A percentile compares a stretch with the other conserved stretches of the same genome.
phyloP scores from a whole-genome alignment of 2,888 invertebrate species.

The Campaea margaritaria region DNA sequence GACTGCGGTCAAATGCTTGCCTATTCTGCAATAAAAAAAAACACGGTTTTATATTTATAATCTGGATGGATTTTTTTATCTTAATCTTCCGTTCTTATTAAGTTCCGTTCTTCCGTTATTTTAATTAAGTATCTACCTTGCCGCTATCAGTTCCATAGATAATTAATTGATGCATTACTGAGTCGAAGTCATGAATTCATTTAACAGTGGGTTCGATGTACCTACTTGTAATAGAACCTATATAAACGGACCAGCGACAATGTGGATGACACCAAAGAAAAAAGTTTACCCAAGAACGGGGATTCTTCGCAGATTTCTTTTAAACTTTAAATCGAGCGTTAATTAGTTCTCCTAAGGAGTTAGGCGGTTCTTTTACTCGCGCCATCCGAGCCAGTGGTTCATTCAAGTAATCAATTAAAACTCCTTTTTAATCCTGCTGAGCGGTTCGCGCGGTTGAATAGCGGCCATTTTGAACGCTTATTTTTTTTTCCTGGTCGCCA shows the following conservation, averaged over 20 bases:
- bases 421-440: slow-evolving; percentile 55
- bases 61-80: too few species aligned
- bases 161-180: too few species aligned
- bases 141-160: too few species aligned
- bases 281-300: slow-evolving; percentile 26
- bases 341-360: slow-evolving; percentile 60
- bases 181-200: too few species aligned
- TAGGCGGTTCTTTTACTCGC: slow-evolving; percentile 46
- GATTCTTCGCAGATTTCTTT: slow-evolving; percentile 60
- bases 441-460: slow-evolving; percentile 37
- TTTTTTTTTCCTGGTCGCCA: slow-evolving; percentile 24
- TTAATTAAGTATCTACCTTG: too few species aligned
- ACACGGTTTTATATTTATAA: too few species aligned
- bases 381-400: slow-evolving; percentile 46
- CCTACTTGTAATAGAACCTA: too few species aligned
- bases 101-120: too few species aligned
- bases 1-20: too few species aligned
- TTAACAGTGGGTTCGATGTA: too few species aligned
- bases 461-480: slow-evolving; percentile 43
- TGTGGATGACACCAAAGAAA: slow-evolving; percentile 32
- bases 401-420: slow-evolving; percentile 62
- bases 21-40: too few species aligned
- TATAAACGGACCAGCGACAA: slow-evolving; percentile 12
- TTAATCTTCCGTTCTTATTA: too few species aligned
- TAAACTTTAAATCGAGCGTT: slow-evolving; percentile 62